Evolutionary conservation across 2,113 vertebrate species (phyloP), one percentile per base, ranked within the genome.

Genomic region (Phyllopteryx taeniolatus): DNA sequence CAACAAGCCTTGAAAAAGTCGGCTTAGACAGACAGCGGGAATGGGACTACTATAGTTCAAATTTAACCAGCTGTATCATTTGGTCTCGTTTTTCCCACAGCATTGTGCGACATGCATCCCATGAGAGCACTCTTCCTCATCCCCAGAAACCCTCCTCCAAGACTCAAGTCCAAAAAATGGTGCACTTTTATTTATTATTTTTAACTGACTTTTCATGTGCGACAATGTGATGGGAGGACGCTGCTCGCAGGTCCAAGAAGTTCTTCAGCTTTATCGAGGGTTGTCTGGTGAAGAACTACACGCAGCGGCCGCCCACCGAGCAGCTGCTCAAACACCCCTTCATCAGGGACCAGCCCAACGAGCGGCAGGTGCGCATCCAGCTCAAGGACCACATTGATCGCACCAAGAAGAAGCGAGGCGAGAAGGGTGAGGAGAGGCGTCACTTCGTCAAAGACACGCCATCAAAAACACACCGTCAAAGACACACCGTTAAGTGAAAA

Each of bases 111-210:
- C 91, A 99, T 99, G 98, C 98, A 99, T 83, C 98, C 98, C 35
- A 99, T 99, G 98, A 95, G 98, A 93, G 98, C 98, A 10, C 95
- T 99, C 87, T 99, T 99, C 92, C 96, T 99, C 91, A 99, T 99
- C 77, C 98, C 98, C 83, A 95, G 98, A 89, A 99, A 99, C 83
- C 98, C 98, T 82, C 98, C 98, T 47, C 97, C 98, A 46, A 93
- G 97, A 78, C 96, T 99, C 87, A 99, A 99, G 93, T 99, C 98
- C 83, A 99, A 99, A 91, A 99, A 99, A 94, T 99, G 98, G 98
- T 99, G 87, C 68, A 94, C 1, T 5, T 4, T 1, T 2, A 43
- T 68, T 15, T 2, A 17, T n/a, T 33, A 1, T 42, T n/a, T 49
- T 67, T 0, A 49, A 8, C 22, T 67, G 8, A 19, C 17, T 35